Evolutionary conservation across 2,797 vertebrate species (phyloP), one percentile per base, ranked within the genome.

Genomic region (Spondyliosoma cantharus): DNA sequence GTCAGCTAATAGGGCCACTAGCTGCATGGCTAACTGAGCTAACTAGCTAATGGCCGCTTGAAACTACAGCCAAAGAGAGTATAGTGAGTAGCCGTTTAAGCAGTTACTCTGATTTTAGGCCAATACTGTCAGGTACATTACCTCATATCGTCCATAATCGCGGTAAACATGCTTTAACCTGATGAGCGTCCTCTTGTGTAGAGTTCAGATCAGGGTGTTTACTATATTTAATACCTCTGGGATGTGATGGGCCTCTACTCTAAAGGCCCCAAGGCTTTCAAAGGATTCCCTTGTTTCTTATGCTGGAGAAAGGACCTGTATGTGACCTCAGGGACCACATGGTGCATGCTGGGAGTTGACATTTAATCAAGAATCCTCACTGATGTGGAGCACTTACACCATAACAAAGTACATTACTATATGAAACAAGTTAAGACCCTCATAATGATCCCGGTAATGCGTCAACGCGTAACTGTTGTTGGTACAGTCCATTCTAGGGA

Each of bases 241-340:
- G 82, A 74, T 32, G 7, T 2, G 5, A 48, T 7, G 50, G 32
- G 7, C 71, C 61, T 66, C 14, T 14, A 27, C 52, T 15, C 22
- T 9, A 11, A 73, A 29, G 60, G 59, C 60, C 77, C 71, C 17
- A 8, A 12, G 69, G 68, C 11, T 42, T 37, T 50, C 29, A 17
- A 52, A 78, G 59, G 56, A 71, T 60, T 83, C 80, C 82, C 78
- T 53, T 2, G 68, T 25, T 50, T 29, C 60, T 67, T 1, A 24
- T 20, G 14, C 59, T 53, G 56, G 32, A 64, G 43, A 29, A n/a
- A n/a, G 25, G 25, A 43, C 73, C 60, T 61, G 17, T 17, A 15
- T 29, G 22, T 12, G 53, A 45, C 59, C 25, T 45, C 3, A 42
- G 60, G 70, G 71, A 68, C 27, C 48, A 9, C 3, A 1, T 2